Evolutionary conservation across 1,140 invertebrate genomes (phyloP), one percentile per base, ranked within the genome.

Genomic region (Sycobia sp.): DNA sequence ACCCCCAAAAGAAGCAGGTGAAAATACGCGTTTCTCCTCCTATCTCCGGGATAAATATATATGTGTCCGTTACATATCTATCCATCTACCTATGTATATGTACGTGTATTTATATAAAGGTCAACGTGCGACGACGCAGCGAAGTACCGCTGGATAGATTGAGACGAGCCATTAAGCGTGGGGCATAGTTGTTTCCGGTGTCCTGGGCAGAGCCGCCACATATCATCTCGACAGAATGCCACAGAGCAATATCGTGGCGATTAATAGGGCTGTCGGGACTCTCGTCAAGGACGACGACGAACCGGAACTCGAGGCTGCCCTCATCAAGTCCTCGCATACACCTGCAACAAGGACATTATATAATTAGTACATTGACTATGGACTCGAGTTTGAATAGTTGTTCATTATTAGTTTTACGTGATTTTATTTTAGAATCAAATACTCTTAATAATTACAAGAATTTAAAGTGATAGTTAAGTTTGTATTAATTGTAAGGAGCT

Each of bases 191-290:
- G 44, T 43, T 39, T 22, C 57, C 22, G 29, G 23, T 4, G 32
- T 22, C 27, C 46, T 50, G 8, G 34, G 47, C 4, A 50, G 46
- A 10, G 38, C 34, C 55, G 44, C 63, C 57, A 71, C 77, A 76
- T 70, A 82, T 82, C 79, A 82, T 80, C 80, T 82, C 20, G 73
- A 76, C 39, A 79, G 51, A 58, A 75, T 72, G 64, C 64, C 67
- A 39, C 73, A 70, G 9, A 76, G 53, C 38, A 69, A 64, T 34
- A 65, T 68, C 55, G 66, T 59, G 44, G 65, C 69, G 18, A 67
- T 47, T 18, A 70, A 70, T 10, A 78, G 61, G 4, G 69, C 57
- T 27, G 73, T 58, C n/a, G 74, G 73, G 27, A 76, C 66, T 65
- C 73, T 74, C 16, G 73, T 71, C 32, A 74, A 49, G 4, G 74